Evolutionary conservation across 2,888 invertebrate genomes (phyloP).

Genomic region (Ophioninae sp.): DNA sequence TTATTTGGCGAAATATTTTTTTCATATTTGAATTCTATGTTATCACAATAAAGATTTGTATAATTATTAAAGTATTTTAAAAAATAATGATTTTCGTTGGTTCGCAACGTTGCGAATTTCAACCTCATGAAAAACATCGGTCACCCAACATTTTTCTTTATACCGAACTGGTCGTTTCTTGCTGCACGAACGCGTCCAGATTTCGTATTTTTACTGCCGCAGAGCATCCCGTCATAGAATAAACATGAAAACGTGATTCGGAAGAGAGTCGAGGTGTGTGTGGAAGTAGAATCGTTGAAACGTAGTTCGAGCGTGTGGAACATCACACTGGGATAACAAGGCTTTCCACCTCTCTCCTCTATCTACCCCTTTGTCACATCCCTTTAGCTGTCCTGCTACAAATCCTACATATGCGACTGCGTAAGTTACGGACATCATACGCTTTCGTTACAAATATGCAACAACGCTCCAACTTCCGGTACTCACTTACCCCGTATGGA

Average conservation of each 20-base stretch:
- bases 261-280: slow-evolving; percentile 10
- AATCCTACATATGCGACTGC: slow-evolving; percentile 19
- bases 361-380: slow-evolving; percentile 54
- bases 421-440: slow-evolving; percentile 8
- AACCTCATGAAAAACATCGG: too few species aligned
- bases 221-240: slow-evolving; percentile 50
- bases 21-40: too few species aligned
- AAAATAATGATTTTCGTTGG: too few species aligned
- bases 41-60: too few species aligned
- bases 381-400: slow-evolving; percentile 25
- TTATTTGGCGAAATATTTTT: too few species aligned
- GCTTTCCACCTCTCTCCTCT: slow-evolving; percentile 36
- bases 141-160: background rate
- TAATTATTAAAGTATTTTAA: too few species aligned
- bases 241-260: slow-evolving; percentile 55
- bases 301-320: slow-evolving; percentile 59
- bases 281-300: slow-evolving; percentile 24
- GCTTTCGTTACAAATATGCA: slow-evolving; percentile 6
- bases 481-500: background rate
- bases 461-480: slow-evolving; percentile 8
- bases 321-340: slow-evolving; percentile 50
- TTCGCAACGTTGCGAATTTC: too few species aligned
- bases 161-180: background rate
- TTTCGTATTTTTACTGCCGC: slow-evolving; percentile 44
- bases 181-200: slow-evolving; percentile 13